These are phyloP conservation scores for Eufriesea mexicana DNA, from an alignment of 1,140 invertebrate species.

Conservation along the genomic window DNA sequence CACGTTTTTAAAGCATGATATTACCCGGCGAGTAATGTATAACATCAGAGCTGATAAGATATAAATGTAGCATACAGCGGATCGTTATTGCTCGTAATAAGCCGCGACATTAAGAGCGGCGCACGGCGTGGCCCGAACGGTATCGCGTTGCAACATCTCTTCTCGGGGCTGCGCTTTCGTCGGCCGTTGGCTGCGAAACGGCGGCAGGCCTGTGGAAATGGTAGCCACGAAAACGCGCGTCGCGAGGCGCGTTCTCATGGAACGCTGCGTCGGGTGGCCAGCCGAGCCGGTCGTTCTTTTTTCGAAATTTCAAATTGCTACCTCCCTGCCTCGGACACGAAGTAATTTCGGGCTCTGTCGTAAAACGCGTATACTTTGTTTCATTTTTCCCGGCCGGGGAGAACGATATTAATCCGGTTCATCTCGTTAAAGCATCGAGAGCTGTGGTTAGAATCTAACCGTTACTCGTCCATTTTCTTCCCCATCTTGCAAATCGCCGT, in stretches of 20 bases:
- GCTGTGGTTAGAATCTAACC: not conserved
- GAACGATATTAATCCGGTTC: not conserved
- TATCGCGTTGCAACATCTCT: conserved; percentile 44
- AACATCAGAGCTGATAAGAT: conserved; percentile 44
- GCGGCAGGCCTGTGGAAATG: not conserved
- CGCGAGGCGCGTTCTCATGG: not conserved
- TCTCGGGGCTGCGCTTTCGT: conserved; percentile 17
- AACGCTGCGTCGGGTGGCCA: not conserved
- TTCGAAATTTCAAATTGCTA: not conserved
- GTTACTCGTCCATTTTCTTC: not conserved
- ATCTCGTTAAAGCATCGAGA: not conserved
- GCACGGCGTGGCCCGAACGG: not conserved
- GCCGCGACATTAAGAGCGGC: conserved; percentile 33
- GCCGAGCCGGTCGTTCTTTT: not conserved
- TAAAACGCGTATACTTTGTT: not conserved
- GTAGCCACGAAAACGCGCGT: not conserved
- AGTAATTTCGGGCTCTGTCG: not conserved
- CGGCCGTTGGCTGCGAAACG: not conserved
- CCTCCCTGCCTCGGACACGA: not conserved
- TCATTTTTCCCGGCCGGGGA: not conserved
- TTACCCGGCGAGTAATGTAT: conserved; percentile 31
- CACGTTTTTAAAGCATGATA: conserved; percentile 40
- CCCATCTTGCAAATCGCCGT: not conserved
- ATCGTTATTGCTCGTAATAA: conserved; percentile 53
- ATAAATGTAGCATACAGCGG: conserved; percentile 23